Evolutionary conservation across 2,113 vertebrate species (phyloP).

Genomic region (Pomatorhinus ruficollis): DNA sequence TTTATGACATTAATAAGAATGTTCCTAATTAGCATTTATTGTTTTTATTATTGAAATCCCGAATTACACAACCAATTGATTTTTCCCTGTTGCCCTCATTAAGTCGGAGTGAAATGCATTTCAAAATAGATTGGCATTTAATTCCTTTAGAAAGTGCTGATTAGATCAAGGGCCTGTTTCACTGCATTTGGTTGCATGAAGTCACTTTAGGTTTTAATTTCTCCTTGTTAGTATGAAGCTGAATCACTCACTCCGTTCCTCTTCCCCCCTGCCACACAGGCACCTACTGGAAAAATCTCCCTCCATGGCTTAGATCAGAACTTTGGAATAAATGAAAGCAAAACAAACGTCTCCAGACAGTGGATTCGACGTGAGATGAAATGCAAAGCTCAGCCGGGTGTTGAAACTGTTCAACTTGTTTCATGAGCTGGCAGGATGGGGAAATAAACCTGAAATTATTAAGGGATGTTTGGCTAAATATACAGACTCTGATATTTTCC

Average conservation of each 20-base stretch:
- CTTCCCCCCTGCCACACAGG: background rate
- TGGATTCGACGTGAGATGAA: background rate
- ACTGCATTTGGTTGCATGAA: constrained; percentile 36
- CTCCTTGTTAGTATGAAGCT: constrained; percentile 37
- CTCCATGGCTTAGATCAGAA: background rate
- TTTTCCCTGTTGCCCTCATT: constrained; percentile 63
- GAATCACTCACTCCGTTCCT: background rate
- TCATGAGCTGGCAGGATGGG: background rate
- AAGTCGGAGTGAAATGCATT: constrained; percentile 45
- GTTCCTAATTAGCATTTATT: constrained; percentile 67
- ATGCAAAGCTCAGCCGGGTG: background rate
- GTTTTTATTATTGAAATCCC: constrained; percentile 67
- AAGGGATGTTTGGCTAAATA: background rate
- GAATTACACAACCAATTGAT: constrained; percentile 66
- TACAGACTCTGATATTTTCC: background rate
- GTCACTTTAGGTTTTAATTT: constrained; percentile 21
- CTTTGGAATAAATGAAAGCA: constrained; percentile 40
- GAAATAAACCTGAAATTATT: constrained; percentile 24
- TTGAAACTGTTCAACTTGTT: background rate
- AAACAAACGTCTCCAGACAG: constrained; percentile 27
- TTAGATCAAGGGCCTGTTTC: constrained; percentile 54
- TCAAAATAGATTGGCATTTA: constrained; percentile 69
- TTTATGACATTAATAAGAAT: constrained; percentile 59
- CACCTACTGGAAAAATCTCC: constrained; percentile 22
- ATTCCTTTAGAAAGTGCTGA: constrained; percentile 62